Base-by-base conservation (phyloP, 2,888 invertebrate genomes). In the Zelleria hepariella region DNA sequence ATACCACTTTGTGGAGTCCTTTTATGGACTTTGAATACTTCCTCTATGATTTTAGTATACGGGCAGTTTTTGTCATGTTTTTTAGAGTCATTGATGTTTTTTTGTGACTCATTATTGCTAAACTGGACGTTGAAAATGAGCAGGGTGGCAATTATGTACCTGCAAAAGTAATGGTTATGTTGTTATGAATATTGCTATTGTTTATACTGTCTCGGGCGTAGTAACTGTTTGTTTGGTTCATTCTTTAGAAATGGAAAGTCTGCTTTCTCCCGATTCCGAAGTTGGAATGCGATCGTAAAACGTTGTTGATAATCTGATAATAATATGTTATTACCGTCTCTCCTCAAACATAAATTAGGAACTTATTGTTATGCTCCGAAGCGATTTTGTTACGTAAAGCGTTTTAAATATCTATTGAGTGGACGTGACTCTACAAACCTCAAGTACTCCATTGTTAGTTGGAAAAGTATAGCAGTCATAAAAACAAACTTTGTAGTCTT, bases 31-130 rank as follows among this genome's bases (percentile, higher is more conserved):
- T 82, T 86, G 60, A 86, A 86, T 23, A 87, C 84, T 24, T 87
- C 86, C 75, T 86, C 86, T 24, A 87, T 79, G 8, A 87, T 79
- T 76, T 77, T 85, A 15, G 83, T 75, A 51, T 80, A 86, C 0
- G 86, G 84, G 64, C 87, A 88, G 47, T 76, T 80, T 48, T 58
- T 21, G 25, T 18, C 64, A 55, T n/a, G 26, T 20, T 48, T 47
- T 42, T 27, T 10, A 10, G 32, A 42, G 32, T 57, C 20, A 21
- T 54, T 47, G 47, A 18, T 15, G n/a, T 54, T 25, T 25, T 26
- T 54, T 24, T 23, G 51, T 20, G 24, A n/a, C 15, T 26, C 54
- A 7, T 54, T 26, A 15, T 26, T 26, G 18, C 24, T 18, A 18
- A 51, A 20, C 10, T 10, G 8, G 10, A 51, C 51, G 10, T 10